These are phyloP conservation scores for Dallia pectoralis DNA, from an alignment of 2,797 vertebrate species.

Conservation along the genomic window DNA sequence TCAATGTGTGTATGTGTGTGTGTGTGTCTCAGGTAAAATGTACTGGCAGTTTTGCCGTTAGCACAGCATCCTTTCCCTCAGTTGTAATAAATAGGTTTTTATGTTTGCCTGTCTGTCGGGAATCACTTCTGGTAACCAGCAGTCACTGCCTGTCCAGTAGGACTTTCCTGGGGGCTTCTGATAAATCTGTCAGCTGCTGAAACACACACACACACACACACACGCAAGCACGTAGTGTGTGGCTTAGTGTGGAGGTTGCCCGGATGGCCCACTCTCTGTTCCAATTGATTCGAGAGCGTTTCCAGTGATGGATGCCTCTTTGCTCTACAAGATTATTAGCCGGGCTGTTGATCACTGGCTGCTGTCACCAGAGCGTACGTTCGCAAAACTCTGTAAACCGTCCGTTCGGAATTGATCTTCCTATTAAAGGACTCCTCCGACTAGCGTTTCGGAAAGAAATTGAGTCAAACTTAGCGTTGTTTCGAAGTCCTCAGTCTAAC, in stretches of 20 bases:
- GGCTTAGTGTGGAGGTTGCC: conserved; percentile 21
- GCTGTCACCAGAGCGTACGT: conserved; percentile 27
- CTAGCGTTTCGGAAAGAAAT: neutral
- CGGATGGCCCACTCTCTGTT: conserved; percentile 34
- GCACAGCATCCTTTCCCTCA: conserved; percentile 25
- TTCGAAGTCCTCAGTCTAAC: neutral
- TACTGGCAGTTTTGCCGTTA: conserved; percentile 1
- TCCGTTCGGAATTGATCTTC: too few relatives aligned
- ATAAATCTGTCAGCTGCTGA: conserved; percentile 31
- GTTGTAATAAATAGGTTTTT: conserved; percentile 54
- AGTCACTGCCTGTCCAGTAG: neutral
- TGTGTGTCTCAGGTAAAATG: neutral
- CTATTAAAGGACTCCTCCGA: neutral
- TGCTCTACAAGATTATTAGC: conserved; percentile 44
- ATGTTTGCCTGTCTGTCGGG: conserved; percentile 33
- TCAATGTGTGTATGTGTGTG: conserved; percentile 12
- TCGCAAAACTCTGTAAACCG: too few relatives aligned
- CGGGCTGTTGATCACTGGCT: conserved; percentile 52
- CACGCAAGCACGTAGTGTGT: neutral
- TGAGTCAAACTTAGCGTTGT: too few relatives aligned
- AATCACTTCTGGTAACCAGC: conserved; percentile 28
- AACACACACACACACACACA: neutral
- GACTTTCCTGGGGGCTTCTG: conserved; percentile 24
- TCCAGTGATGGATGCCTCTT: conserved; percentile 53
- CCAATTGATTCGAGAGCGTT: conserved; percentile 50